Evolutionary conservation across 1,140 invertebrate species (phyloP).

Genomic region (Mycetomoellerius zeteki): DNA sequence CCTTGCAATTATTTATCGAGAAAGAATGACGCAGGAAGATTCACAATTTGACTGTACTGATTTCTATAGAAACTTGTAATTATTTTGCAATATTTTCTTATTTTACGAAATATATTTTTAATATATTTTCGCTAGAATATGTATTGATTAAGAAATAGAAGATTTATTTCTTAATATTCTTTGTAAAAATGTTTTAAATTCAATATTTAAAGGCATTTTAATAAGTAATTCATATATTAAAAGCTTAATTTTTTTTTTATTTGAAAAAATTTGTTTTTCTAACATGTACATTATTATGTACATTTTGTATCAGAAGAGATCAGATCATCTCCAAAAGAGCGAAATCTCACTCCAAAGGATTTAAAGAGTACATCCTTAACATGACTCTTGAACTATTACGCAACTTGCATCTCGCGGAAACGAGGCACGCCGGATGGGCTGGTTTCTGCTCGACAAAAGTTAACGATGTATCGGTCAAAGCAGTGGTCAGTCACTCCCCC

Average conservation of each 20-base stretch:
- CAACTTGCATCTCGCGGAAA: conserved; percentile 62
- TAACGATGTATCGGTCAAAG: conserved; percentile 53
- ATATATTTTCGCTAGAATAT: no score
- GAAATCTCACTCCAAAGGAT: no score
- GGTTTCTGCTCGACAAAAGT: conserved; percentile 12
- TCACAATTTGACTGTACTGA: background rate
- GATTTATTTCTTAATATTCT: background rate
- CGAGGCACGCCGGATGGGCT: conserved; percentile 13
- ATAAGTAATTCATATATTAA: no score
- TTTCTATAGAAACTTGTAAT: background rate
- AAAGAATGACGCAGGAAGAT: background rate
- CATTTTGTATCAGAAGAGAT: no score
- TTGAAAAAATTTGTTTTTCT: no score
- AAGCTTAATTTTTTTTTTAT: no score
- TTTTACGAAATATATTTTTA: no score
- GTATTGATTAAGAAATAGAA: background rate
- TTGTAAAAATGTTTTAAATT: background rate
- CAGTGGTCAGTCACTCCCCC: conserved; percentile 72
- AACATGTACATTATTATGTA: no score
- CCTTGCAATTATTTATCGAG: conserved; percentile 20
- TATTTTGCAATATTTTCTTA: no score
- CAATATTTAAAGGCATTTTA: no score
- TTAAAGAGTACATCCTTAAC: background rate
- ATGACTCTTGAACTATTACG: background rate
- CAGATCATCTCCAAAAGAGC: no score